phyloP scores from a whole-genome alignment of 2,888 invertebrate genomes.

The Choreutis nemorana region DNA sequence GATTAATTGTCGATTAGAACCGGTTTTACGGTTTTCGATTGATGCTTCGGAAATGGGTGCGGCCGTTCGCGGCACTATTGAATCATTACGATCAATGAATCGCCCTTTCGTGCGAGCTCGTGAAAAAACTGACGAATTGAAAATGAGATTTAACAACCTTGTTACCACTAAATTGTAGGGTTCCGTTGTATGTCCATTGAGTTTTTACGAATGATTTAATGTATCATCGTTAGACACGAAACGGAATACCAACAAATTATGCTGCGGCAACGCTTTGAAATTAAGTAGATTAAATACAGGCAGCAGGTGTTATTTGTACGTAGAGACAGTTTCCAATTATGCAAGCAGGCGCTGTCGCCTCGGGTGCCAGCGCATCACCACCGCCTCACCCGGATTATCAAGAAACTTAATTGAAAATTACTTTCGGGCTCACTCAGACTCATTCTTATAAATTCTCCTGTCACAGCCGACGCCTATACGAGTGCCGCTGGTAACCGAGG shows the following conservation, averaged over 20 bases:
- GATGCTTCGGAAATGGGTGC: conserved; percentile 43
- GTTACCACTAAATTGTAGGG: conserved; percentile 35
- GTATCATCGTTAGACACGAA: too few species aligned
- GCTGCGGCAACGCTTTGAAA: too few species aligned
- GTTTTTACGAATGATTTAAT: too few species aligned
- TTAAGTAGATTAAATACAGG: conserved; percentile 11
- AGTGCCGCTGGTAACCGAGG: conserved; percentile 27
- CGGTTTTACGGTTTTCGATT: conserved; percentile 34
- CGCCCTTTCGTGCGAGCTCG: conserved; percentile 40
- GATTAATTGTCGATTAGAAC: conserved; percentile 53
- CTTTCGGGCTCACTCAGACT: conserved; percentile 41
- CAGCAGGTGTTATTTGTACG: conserved; percentile 36
- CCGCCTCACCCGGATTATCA: conserved; percentile 53
- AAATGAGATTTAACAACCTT: conserved; percentile 36
- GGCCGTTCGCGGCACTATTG: conserved; percentile 29
- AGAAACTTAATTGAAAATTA: conserved; percentile 59
- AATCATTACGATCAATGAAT: conserved; percentile 61
- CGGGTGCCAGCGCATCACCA: conserved; percentile 26
- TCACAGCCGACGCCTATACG: conserved; percentile 28
- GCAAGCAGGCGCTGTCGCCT: conserved; percentile 34
- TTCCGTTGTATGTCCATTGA: too few species aligned
- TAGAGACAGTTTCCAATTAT: conserved; percentile 53
- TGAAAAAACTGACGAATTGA: conserved; percentile 29
- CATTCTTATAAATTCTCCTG: conserved; percentile 47
- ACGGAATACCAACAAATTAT: conserved; percentile 16